Base-by-base conservation (phyloP, 2,113 vertebrate genomes). In the Poeciliopsis retropinna region DNA sequence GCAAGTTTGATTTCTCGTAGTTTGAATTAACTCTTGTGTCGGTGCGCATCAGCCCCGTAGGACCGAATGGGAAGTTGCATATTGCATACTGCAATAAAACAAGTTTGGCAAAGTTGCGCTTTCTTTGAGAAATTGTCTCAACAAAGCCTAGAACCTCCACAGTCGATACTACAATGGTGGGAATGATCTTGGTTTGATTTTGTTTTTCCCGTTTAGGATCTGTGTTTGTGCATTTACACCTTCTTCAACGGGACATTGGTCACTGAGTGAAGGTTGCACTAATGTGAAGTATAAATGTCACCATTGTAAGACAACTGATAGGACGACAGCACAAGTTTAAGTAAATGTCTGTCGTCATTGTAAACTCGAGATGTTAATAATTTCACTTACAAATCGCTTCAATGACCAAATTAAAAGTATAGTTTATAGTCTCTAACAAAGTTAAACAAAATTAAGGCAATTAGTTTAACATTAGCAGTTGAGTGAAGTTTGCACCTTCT, bases 31-130 rank as follows among this genome's bases (percentile, higher is more conserved):
- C 72, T 64, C 32, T 31, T 64, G 60, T 32, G 27, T 80, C 71
- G 81, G 82, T 86, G 86, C 75, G 81, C 44, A 69, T 70, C 11
- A 60, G 77, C 63, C 28, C 27, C n/a, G 37, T 44, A 67, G 65
- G 73, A 80, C 61, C 63, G 13, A 75, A 60, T 5, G 44, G 32
- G 72, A 67, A 25, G 27, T 62, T 80, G 75, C 30, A 77, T 78
- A 60, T 28, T 32, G 76, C 30, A 77, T 75, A 62, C 30, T 32
- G 78, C 44, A 57, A 57, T 3, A n/a, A 57, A 3, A 7, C 22
- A 1, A 8, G 22, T 54, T 54, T 10, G 11, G 25, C 17, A 57
- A 22, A 10, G 51, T 25, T 54, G 51, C 22, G 51, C 51, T 8
- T 54, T 54, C 22, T 54, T 54, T 10, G 17, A 10, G 19, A n/a